Evolutionary conservation across 2,113 vertebrate species (phyloP).

Genomic region (Anarrhichthys ocellatus): DNA sequence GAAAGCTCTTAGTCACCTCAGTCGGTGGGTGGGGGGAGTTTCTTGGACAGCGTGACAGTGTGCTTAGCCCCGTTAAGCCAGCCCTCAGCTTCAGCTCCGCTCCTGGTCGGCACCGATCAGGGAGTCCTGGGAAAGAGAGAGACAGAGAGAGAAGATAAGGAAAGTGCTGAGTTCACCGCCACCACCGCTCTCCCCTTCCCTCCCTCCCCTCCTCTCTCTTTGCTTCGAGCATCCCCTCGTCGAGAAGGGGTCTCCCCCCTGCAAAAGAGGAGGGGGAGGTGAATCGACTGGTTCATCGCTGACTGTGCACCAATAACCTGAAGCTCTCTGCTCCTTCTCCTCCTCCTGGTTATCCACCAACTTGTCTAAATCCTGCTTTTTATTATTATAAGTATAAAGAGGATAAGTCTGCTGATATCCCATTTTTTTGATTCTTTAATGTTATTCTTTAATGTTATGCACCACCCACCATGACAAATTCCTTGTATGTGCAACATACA

Average conservation of each 20-base stretch:
- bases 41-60: slow-evolving; percentile 67
- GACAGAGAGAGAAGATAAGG: slow-evolving; percentile 44
- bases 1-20: slow-evolving; percentile 77
- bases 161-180: slow-evolving; percentile 61
- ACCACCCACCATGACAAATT: too few species aligned
- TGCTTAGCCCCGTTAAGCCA: slow-evolving; percentile 69
- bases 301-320: slow-evolving; percentile 42
- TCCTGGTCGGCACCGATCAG: slow-evolving; percentile 60
- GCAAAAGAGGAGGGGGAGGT: slow-evolving; percentile 53
- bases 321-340: slow-evolving; percentile 15
- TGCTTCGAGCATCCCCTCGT: slow-evolving; percentile 37
- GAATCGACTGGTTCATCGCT: slow-evolving; percentile 49
- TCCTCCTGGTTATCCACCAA: neutral
- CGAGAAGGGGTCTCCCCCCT: slow-evolving; percentile 47
- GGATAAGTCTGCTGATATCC: neutral
- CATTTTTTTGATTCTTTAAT: neutral
- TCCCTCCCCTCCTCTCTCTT: neutral
- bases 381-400: neutral
- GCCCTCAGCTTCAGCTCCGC: slow-evolving; percentile 55
- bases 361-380: neutral
- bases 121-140: slow-evolving; percentile 53
- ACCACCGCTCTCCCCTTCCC: slow-evolving; percentile 3
- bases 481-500: too few species aligned
- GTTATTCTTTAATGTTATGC: too few species aligned
- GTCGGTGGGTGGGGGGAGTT: slow-evolving; percentile 55